Conservation (phyloP, 2,888 invertebrate genomes). For the Hoplodrina ambigua region DNA sequence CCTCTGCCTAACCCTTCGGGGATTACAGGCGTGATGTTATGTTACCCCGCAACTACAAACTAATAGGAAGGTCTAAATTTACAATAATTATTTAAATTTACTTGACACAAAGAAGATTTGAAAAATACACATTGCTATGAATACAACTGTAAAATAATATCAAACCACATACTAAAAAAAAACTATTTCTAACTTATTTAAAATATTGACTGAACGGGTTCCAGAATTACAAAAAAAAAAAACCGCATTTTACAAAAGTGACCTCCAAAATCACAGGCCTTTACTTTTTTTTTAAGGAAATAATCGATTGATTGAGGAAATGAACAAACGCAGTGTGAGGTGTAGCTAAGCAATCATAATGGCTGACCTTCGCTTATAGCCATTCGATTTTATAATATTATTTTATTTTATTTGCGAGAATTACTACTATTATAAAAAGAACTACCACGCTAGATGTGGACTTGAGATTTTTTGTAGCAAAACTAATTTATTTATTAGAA, state of each 20-base stretch:
- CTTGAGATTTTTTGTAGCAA: conserved; percentile 34
- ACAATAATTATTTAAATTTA: not conserved
- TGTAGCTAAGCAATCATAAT: conserved; percentile 73
- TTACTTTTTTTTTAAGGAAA: conserved; percentile 58
- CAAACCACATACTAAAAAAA: not conserved
- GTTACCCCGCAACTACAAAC: not conserved
- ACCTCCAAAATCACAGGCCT: conserved; percentile 38
- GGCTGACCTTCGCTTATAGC: conserved; percentile 75
- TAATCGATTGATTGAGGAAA: conserved; percentile 67
- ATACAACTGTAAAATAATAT: not conserved
- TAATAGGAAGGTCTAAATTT: not conserved
- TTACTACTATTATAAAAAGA: conserved; percentile 34
- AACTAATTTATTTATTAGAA: conserved; percentile 7
- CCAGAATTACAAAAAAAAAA: not conserved
- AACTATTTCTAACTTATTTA: not conserved
- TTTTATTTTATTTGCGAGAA: conserved; percentile 48
- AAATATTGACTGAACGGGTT: not conserved
- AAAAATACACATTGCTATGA: not conserved
- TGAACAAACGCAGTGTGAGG: conserved; percentile 63
- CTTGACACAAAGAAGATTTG: not conserved
- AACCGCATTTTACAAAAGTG: conserved; percentile 9
- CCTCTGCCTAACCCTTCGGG: too few relatives aligned
- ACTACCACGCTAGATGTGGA: conserved; percentile 6
- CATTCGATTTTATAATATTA: conserved; percentile 66
- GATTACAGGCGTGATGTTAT: too few relatives aligned